These are phyloP conservation scores for Belonocnema kinseyi DNA, from an alignment of 1,140 invertebrate species.

Conservation along the genomic window DNA sequence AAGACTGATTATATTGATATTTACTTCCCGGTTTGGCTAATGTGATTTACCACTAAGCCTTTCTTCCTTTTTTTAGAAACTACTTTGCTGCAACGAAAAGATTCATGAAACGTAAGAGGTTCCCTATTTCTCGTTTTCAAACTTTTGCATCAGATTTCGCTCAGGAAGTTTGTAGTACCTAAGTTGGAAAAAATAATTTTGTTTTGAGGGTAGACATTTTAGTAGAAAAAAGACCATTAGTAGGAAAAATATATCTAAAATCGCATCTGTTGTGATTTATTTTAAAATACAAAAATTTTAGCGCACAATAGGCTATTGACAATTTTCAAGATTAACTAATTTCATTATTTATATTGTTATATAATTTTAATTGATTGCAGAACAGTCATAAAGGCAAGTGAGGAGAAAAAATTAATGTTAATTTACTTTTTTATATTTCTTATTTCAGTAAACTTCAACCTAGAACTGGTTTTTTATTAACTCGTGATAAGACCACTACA, in stretches of 20 bases:
- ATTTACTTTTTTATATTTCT: not conserved
- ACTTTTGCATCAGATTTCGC: not conserved
- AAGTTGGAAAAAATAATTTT: not conserved
- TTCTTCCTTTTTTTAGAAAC: not conserved
- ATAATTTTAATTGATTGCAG: too few relatives aligned
- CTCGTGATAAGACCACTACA: not conserved
- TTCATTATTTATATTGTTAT: too few relatives aligned
- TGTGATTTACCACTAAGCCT: not conserved
- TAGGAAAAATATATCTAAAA: too few relatives aligned
- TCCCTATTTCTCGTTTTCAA: constrained; percentile 8
- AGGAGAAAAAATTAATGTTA: too few relatives aligned
- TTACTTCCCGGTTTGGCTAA: not conserved
- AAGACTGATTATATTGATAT: not conserved
- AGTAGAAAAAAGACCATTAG: too few relatives aligned
- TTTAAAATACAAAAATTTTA: too few relatives aligned
- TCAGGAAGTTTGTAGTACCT: not conserved
- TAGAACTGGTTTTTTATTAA: not conserved
- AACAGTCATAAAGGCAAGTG: too few relatives aligned
- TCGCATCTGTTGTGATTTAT: too few relatives aligned
- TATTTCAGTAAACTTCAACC: not conserved
- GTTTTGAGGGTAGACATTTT: not conserved
- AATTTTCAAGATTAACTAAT: too few relatives aligned
- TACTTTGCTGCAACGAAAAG: constrained; percentile 4
- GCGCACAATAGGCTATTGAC: too few relatives aligned
- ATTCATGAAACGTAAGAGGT: constrained; percentile 25